Evolutionary conservation across 2,888 invertebrate species (phyloP), one percentile per base, ranked within the genome.

Genomic region (Heliconius hortense): DNA sequence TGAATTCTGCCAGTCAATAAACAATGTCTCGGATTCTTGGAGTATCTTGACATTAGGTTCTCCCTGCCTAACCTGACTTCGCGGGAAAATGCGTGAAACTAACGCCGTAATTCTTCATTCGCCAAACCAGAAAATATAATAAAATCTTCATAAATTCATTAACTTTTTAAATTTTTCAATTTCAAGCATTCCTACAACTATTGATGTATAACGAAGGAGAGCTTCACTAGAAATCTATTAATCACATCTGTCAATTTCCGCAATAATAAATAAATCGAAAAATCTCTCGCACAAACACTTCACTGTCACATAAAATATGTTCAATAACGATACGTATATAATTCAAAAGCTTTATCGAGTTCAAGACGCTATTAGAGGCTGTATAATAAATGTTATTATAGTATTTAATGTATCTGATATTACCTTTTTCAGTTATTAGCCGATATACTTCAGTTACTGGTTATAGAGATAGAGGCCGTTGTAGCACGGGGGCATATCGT

Each of bases 341-440:
- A 75, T 75, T 70, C 70, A 75, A 71, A 56, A 59, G 62, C 31
- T 75, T 75, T 75, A 75, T 75, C 59, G 71, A 75, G 66, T 67
- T n/a, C 67, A 35, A 79, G 79, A 78, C 73, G 77, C 72, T 79
- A 80, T 79, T 79, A 77, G 77, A 68, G 68, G 67, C 71, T 74
- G 70, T 56, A 75, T 80, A 79, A 79, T 79, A 79, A 77, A 80
- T 76, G 77, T 74, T 79, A 79, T 78, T 74, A 78, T 56, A 73
- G 26, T 31, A 71, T 68, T 75, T 77, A 74, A 79, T 76, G 76
- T 73, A 78, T 72, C 74, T 77, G 79, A 76, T 76, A 80, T 80
- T 80, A 75, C 80, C 80, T 78, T 80, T 80, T 81, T 76, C 73
- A 79, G 72, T 74, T 76, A 77, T 73, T 73, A 48, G 76, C 67